Percentiles rank a stretch among this genome's conserved stretches.
phyloP scores from a whole-genome alignment of 2,888 invertebrate species.

The Tetranychus truncatus region DNA sequence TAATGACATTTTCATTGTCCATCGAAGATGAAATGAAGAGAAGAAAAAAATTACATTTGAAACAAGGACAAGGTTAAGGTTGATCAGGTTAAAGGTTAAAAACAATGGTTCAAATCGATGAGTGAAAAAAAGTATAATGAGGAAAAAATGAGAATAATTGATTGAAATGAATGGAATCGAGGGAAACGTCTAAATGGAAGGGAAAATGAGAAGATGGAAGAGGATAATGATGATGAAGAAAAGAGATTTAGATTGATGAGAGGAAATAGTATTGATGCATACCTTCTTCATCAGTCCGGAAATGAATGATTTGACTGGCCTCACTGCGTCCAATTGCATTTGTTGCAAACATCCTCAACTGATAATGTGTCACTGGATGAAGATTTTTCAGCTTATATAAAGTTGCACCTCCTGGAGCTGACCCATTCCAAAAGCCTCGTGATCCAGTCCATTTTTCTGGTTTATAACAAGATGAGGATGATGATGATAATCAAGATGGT shows the following conservation, averaged over 20 bases:
- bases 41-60: too few relatives aligned
- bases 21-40: too few relatives aligned
- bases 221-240: neutral
- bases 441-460: neutral
- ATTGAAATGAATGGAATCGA: too few relatives aligned
- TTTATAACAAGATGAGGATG: neutral
- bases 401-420: constrained; percentile 18
- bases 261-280: neutral
- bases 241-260: constrained; percentile 26
- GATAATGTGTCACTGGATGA: constrained; percentile 32
- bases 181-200: neutral
- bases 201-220: neutral
- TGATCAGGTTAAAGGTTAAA: too few relatives aligned
- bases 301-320: constrained; percentile 30
- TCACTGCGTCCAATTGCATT: constrained; percentile 33
- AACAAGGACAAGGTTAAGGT: too few relatives aligned
- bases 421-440: neutral
- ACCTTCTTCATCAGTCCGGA: constrained; percentile 30
- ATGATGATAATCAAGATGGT: neutral
- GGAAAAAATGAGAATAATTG: too few relatives aligned
- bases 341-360: constrained; percentile 32
- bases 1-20: too few relatives aligned
- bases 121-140: too few relatives aligned
- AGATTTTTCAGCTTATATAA: constrained; percentile 29
- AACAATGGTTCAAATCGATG: too few relatives aligned